Conservation (phyloP, 2,113 vertebrate genomes). For the Sakesphorus luctuosus region DNA sequence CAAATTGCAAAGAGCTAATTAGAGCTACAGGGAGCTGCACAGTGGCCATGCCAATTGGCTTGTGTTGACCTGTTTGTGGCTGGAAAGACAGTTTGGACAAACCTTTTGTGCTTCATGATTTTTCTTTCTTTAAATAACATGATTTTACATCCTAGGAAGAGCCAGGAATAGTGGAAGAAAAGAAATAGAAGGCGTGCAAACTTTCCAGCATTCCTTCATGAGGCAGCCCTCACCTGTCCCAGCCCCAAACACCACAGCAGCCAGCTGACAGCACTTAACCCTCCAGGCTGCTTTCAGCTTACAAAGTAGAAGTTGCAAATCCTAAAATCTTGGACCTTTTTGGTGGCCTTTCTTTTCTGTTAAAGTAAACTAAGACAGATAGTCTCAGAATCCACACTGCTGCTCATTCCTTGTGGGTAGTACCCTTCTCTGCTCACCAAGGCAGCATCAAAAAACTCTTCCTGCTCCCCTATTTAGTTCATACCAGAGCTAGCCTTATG, state of each 20-base stretch:
- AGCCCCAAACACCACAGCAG: neutral
- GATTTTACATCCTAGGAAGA: constrained; percentile 32
- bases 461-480: neutral
- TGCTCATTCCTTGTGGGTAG: neutral
- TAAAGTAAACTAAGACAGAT: neutral
- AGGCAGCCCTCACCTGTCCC: neutral
- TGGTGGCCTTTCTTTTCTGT: neutral
- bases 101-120: neutral
- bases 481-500: neutral
- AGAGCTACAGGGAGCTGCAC: neutral
- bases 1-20: constrained; percentile 10
- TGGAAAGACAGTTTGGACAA: constrained; percentile 42
- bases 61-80: constrained; percentile 16
- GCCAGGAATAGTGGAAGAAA: neutral
- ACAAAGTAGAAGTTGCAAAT: neutral
- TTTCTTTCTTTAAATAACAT: neutral
- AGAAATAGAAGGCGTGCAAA: neutral
- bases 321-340: neutral
- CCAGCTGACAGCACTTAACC: neutral
- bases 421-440: neutral
- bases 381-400: neutral
- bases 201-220: neutral
- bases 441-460: neutral
- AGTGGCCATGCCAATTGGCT: constrained; percentile 14
- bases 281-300: neutral